phyloP scores from a whole-genome alignment of 2,797 vertebrate species.

The Glossophaga mutica region DNA sequence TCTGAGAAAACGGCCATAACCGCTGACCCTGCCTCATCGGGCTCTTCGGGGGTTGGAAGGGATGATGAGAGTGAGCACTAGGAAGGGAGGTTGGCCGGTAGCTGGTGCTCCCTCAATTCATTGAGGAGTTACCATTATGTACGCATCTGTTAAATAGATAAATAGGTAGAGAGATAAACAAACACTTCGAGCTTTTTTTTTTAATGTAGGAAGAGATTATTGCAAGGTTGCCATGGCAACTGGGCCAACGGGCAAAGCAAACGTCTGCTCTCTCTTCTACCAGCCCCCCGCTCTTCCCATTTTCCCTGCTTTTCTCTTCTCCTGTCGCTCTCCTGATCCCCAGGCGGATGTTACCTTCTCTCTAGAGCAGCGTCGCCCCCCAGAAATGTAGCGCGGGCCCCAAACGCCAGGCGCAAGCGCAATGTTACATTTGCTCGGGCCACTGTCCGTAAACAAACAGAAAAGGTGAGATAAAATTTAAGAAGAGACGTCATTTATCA shows the following conservation, averaged over 20 bases:
- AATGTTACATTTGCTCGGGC: neutral
- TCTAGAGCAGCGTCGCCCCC: neutral
- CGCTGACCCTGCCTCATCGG: neutral
- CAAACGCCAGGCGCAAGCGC: accelerated
- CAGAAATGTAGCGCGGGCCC: neutral
- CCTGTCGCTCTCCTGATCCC: neutral
- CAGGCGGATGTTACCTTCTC: neutral
- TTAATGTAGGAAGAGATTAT: neutral
- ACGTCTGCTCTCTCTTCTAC: neutral
- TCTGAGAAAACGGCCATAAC: neutral
- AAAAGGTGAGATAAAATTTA: neutral
- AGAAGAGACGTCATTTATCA: neutral
- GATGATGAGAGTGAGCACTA: neutral
- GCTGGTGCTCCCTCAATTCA: neutral
- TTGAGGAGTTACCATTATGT: neutral
- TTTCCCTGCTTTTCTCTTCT: neutral
- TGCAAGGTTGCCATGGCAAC: slow-evolving; percentile 41
- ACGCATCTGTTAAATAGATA: neutral
- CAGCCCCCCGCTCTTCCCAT: neutral
- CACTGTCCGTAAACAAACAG: neutral
- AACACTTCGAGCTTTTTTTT: neutral
- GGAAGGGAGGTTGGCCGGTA: neutral
- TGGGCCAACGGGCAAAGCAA: neutral
- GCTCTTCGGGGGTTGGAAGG: neutral
- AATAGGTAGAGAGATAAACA: neutral